Conservation (phyloP, 2,113 vertebrate genomes). For the Ramphastos sulfuratus region DNA sequence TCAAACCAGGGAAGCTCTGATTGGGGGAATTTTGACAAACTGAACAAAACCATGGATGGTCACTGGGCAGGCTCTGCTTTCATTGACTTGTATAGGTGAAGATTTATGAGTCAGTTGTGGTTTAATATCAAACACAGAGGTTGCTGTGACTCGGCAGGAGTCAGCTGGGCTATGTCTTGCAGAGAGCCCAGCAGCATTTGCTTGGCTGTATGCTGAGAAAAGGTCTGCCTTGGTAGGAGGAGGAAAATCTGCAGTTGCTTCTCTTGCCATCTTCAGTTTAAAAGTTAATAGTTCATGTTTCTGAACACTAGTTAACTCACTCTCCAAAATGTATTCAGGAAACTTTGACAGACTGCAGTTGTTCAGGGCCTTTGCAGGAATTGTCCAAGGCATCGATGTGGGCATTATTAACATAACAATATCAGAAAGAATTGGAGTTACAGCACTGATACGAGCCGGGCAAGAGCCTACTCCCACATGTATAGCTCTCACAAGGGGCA, state of each 20-base stretch:
- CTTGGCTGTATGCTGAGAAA: background rate
- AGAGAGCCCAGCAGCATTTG: background rate
- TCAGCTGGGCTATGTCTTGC: background rate
- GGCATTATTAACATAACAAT: background rate
- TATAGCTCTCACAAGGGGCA: background rate
- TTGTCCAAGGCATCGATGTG: background rate
- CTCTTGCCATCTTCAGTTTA: background rate
- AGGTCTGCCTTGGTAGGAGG: background rate
- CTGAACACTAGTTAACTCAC: background rate
- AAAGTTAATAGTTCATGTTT: background rate
- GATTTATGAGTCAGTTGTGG: background rate
- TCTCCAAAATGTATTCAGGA: background rate
- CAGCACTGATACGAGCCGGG: background rate
- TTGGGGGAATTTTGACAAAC: background rate
- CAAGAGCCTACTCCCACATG: background rate
- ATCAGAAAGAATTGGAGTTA: background rate
- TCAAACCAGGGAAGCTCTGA: background rate
- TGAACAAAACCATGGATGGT: background rate
- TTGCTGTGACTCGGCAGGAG: background rate
- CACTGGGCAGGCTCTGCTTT: background rate
- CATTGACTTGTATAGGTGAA: background rate
- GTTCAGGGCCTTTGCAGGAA: background rate
- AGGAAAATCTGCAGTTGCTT: background rate
- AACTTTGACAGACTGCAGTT: background rate
- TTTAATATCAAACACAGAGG: background rate